phyloP scores from a whole-genome alignment of 2,888 invertebrate species.

The Acleris holmiana region DNA sequence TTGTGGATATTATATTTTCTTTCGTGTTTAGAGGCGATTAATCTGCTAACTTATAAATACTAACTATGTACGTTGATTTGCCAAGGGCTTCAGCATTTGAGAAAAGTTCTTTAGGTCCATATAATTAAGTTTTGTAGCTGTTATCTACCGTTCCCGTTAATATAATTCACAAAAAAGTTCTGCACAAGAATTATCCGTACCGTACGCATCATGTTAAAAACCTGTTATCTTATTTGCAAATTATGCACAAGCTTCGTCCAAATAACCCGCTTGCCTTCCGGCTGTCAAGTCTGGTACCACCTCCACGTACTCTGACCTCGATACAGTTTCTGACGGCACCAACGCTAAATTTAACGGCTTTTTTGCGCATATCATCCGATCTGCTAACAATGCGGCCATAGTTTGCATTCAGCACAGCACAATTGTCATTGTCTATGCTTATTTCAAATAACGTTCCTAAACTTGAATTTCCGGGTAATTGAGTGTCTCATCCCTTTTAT shows the following conservation, averaged over 20 bases:
- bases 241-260: conserved; percentile 10
- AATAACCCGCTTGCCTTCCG: conserved; percentile 25
- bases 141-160: too few relatives aligned
- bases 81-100: not conserved
- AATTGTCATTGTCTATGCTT: conserved; percentile 24
- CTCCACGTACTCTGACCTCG: conserved; percentile 24
- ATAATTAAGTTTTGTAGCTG: too few relatives aligned
- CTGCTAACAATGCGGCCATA: conserved; percentile 33
- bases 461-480: conserved; percentile 21
- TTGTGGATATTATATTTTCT: conserved; percentile 2
- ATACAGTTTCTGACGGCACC: conserved; percentile 28
- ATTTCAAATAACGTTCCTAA: conserved; percentile 16
- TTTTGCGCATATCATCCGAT: conserved; percentile 28
- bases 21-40: conserved; percentile 5
- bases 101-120: too few relatives aligned
- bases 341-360: conserved; percentile 35
- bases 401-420: conserved; percentile 24
- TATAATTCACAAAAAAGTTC: too few relatives aligned
- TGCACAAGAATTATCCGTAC: not conserved
- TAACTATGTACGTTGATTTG: not conserved
- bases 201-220: not conserved
- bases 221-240: conserved; percentile 24
- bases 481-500: conserved; percentile 2
- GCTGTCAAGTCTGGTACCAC: conserved; percentile 21
- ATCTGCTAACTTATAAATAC: conserved; percentile 7